Evolutionary conservation across 2,888 invertebrate species (phyloP).

Genomic region (Dioctria linearis): DNA sequence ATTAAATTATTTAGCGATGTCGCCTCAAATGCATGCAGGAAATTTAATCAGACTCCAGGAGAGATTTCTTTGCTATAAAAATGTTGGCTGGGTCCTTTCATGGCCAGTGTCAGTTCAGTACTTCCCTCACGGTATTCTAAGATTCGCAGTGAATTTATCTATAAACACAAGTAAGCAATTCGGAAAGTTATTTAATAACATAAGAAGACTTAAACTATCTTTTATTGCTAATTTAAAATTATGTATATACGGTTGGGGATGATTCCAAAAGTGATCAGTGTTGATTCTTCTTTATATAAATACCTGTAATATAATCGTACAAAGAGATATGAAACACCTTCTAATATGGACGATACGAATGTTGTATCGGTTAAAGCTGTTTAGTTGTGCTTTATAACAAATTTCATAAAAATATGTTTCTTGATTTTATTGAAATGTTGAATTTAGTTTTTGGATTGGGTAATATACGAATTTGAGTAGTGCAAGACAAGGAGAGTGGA

Average conservation of each 20-base stretch:
- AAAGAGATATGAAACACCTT: background rate
- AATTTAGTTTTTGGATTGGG: too few species aligned
- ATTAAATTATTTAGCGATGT: conserved; percentile 1
- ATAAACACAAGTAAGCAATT: too few species aligned
- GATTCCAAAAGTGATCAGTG: background rate
- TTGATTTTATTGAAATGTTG: too few species aligned
- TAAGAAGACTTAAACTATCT: background rate
- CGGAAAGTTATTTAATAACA: too few species aligned
- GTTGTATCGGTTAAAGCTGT: too few species aligned
- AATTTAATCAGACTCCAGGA: conserved; percentile 26
- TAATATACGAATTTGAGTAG: too few species aligned
- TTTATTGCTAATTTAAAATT: background rate
- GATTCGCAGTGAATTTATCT: background rate
- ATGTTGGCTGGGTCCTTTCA: background rate
- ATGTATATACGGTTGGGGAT: background rate
- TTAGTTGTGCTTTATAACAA: too few species aligned
- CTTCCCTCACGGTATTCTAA: background rate
- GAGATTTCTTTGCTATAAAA: conserved; percentile 25
- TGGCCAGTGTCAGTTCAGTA: conserved; percentile 8
- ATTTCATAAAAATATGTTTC: too few species aligned
- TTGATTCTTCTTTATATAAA: background rate
- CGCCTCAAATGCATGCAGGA: conserved; percentile 19
- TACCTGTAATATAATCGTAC: background rate
- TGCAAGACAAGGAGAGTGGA: too few species aligned
- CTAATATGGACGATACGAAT: too few species aligned